Percentiles rank a stretch among this genome's conserved stretches.
Conservation (phyloP, 2,797 vertebrate species). For the Pteropus rufus region DNA sequence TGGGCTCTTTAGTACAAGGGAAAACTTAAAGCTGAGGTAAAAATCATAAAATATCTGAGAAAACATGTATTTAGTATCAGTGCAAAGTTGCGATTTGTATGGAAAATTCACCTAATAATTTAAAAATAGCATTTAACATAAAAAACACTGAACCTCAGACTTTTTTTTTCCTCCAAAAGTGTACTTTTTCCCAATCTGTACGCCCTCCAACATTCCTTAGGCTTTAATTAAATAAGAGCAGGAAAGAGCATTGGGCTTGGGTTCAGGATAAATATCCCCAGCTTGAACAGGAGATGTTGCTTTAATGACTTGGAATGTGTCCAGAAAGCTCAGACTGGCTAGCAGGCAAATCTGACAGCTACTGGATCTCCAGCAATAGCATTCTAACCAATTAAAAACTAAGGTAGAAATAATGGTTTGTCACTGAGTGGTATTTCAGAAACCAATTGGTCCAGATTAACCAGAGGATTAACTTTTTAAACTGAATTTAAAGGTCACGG, state of each 20-base stretch:
- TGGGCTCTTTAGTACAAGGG: background rate
- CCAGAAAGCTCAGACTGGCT: slow-evolving; percentile 84
- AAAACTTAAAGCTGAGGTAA: slow-evolving; percentile 4
- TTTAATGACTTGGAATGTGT: slow-evolving; percentile 86
- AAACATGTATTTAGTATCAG: slow-evolving; percentile 71
- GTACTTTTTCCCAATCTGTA: slow-evolving; percentile 64
- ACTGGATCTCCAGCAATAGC: slow-evolving; percentile 84
- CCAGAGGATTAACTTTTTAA: slow-evolving; percentile 84
- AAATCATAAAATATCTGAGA: slow-evolving; percentile 61
- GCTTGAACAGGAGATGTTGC: slow-evolving; percentile 82
- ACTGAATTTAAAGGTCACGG: slow-evolving; percentile 85
- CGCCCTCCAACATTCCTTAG: slow-evolving; percentile 77
- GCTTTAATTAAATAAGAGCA: slow-evolving; percentile 84
- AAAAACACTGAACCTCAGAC: slow-evolving; percentile 65
- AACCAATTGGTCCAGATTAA: slow-evolving; percentile 86
- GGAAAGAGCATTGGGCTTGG: slow-evolving; percentile 77
- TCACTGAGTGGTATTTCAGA: slow-evolving; percentile 82
- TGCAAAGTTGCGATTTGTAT: slow-evolving; percentile 75
- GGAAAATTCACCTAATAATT: slow-evolving; percentile 75
- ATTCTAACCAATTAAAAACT: slow-evolving; percentile 87
- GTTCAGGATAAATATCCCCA: slow-evolving; percentile 82
- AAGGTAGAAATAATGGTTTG: slow-evolving; percentile 86
- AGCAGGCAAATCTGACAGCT: slow-evolving; percentile 85
- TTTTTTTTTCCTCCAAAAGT: slow-evolving; percentile 63
- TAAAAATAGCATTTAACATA: slow-evolving; percentile 72